phyloP scores from a whole-genome alignment of 2,113 vertebrate genomes.

The Pseudorasbora parva region DNA sequence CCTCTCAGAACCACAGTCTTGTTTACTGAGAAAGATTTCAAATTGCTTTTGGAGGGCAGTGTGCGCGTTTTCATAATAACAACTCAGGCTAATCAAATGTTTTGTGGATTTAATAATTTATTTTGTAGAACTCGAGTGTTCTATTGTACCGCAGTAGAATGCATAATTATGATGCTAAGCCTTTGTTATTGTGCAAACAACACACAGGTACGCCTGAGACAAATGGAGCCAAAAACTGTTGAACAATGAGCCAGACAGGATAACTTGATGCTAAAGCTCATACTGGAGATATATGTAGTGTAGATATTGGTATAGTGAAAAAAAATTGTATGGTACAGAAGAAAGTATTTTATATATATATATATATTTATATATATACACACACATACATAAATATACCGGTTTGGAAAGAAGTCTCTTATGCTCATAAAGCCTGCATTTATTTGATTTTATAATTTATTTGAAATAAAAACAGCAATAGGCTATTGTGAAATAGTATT shows the following conservation, averaged over 20 bases:
- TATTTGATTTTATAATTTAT: too few relatives aligned
- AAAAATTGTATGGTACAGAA: constrained; percentile 8
- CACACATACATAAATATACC: too few relatives aligned
- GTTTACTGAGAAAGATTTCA: not conserved
- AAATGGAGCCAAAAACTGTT: not conserved
- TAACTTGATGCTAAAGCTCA: not conserved
- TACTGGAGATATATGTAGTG: not conserved
- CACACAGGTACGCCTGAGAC: not conserved
- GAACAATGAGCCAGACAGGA: constrained; percentile 20
- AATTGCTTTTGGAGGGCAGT: constrained; percentile 31
- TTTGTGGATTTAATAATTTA: constrained; percentile 17
- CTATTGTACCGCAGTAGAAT: not conserved
- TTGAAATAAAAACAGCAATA: too few relatives aligned
- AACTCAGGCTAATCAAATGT: constrained; percentile 20
- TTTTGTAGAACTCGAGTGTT: not conserved
- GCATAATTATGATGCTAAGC: constrained; percentile 1
- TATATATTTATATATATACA: too few relatives aligned
- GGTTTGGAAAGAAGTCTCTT: too few relatives aligned
- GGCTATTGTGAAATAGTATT: too few relatives aligned
- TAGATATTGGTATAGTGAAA: not conserved
- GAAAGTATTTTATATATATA: not conserved
- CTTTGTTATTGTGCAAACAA: constrained; percentile 30
- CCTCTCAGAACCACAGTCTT: not conserved
- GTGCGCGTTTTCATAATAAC: constrained; percentile 26
- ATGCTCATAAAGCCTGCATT: too few relatives aligned